These are phyloP conservation scores for Diadegma fenestrale DNA, from an alignment of 2,888 invertebrate species.

Conservation along the genomic window DNA sequence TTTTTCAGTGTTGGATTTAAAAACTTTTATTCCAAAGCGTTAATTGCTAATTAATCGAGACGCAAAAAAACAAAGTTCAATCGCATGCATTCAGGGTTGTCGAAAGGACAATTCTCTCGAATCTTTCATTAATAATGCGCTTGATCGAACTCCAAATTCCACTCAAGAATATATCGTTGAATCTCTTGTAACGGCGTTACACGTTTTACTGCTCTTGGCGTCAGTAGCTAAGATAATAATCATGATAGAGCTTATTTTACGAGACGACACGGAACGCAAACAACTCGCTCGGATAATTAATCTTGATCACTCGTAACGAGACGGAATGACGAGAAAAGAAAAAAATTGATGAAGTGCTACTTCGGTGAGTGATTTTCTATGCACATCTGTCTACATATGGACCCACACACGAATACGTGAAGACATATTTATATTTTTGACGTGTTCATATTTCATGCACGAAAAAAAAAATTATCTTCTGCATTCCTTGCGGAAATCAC, in stretches of 20 bases:
- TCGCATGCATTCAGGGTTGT: not conserved
- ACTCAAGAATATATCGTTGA: conserved; percentile 10
- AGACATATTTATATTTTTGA: not conserved
- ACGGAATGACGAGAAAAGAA: conserved; percentile 15
- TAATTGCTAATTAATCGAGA: not conserved
- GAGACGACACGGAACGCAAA: conserved; percentile 18
- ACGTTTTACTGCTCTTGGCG: conserved; percentile 13
- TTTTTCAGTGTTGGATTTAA: no score
- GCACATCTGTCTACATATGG: conserved; percentile 1
- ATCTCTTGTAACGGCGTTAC: not conserved
- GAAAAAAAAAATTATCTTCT: not conserved
- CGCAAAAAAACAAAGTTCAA: not conserved
- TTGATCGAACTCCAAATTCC: conserved; percentile 22
- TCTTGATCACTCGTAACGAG: conserved; percentile 43
- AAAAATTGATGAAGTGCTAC: conserved; percentile 16
- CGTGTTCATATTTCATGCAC: not conserved
- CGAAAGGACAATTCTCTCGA: not conserved
- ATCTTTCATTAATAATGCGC: not conserved
- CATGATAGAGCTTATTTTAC: conserved; percentile 30
- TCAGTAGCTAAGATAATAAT: conserved; percentile 26
- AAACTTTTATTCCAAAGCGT: no score
- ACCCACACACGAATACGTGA: not conserved
- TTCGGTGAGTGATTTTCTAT: conserved; percentile 14
- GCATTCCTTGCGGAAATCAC: not conserved
- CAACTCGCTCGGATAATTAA: conserved; percentile 20